These are phyloP conservation scores for Dendropsophus ebraccatus DNA, from an alignment of 2,113 vertebrate genomes.

Conservation along the genomic window DNA sequence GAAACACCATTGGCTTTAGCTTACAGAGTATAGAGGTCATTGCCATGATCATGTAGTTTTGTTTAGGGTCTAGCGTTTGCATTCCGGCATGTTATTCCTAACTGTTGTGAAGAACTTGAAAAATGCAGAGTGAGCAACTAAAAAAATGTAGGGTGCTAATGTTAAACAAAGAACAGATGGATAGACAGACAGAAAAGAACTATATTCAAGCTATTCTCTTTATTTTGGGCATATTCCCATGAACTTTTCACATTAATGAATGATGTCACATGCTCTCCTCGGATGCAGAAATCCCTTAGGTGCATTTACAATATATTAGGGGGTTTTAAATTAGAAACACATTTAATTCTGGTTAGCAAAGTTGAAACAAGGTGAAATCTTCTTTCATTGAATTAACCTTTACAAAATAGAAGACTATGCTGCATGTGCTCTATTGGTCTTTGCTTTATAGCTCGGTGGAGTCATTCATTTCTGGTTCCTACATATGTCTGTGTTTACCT, in stretches of 20 bases:
- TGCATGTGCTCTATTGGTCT: background rate
- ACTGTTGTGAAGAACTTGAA: background rate
- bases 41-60: background rate
- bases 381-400: background rate
- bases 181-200: background rate
- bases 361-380: background rate
- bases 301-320: slow-evolving; percentile 4
- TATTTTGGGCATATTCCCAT: slow-evolving; percentile 22
- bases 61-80: background rate
- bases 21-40: background rate
- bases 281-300: slow-evolving; percentile 7
- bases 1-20: background rate
- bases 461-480: background rate
- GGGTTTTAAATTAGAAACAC: slow-evolving; percentile 32
- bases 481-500: background rate
- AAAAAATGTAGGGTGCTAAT: background rate
- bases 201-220: background rate
- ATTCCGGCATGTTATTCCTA: background rate
- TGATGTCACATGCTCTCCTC: slow-evolving; percentile 2
- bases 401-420: background rate
- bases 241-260: background rate
- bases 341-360: slow-evolving; percentile 20
- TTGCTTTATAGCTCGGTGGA: background rate
- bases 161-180: background rate
- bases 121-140: background rate